Base-by-base conservation (phyloP, 1,140 invertebrate genomes). In the Drosophila setifemur region DNA sequence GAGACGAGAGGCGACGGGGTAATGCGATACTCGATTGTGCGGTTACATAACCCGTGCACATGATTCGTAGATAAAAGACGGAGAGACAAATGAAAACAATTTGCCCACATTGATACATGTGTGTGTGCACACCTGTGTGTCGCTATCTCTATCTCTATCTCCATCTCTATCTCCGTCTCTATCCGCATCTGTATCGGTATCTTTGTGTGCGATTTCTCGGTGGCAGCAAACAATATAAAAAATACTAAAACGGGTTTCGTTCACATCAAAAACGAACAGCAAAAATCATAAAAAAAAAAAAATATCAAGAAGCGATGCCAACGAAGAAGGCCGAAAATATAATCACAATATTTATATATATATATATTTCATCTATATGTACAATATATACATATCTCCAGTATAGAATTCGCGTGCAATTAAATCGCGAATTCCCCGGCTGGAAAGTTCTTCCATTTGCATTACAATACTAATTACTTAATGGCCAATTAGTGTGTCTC, bases 21-120 rank as follows among this genome's bases (percentile, higher is more conserved):
- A 81, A 67, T 82, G 47, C 60, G 77, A 81, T 82, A 81, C 67
- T 72, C 73, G 53, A 72, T 72, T 81, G 63, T 81, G 76, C 60
- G 76, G 76, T 81, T 81, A 72, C 77, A 81, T 81, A 81, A 81
- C 67, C 55, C 60, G 47, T 54, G 72, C 77, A 82, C 76, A 81
- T 76, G 77, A 63, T 75, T 82, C 75, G 77, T 75, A 75, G 77
- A 71, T 75, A 61, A 53, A 55, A 53, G 61, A 68, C 49, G 9
- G 1, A n/a, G 33, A 68, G 21, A 53, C 19, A 69, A 50, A 58
- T 42, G 43, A 57, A 47, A 14, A 43, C 39, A 49, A 29, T 40
- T 55, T 35, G 21, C 23, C 21, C 25, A 60, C 54, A 52, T 4
- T 14, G 23, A 53, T 54, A 42, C 19, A 50, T 18, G 14, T 28